Base-by-base conservation (phyloP, 1,140 invertebrate genomes). In the Leptinotarsa undecemlineata region DNA sequence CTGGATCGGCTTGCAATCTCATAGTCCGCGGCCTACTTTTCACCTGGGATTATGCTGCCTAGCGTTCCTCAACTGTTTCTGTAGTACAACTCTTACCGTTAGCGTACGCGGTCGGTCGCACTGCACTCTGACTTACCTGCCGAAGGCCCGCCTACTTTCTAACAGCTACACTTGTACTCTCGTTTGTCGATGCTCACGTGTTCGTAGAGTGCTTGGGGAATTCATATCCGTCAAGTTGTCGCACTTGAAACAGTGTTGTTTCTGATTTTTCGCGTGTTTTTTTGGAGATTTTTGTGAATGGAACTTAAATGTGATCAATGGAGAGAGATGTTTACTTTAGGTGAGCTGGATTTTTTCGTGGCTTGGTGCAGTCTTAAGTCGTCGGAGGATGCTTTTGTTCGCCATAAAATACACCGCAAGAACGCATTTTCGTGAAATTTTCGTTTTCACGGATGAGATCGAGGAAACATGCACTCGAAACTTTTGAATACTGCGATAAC, bases 51-150 rank as follows among this genome's bases (percentile, higher is more conserved):
- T 77, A 76, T 71, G 73, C 48, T 48, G 15, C 26, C 63, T 61
- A 42, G 70, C 72, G 74, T 33, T 76, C 48, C 68, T 68, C 81
- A 83, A 81, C 83, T 82, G 82, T 81, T 81, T 80, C 77, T 81
- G 81, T 84, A 84, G 83, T 84, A 84, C 83, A 80, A 82, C 82
- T 81, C 80, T 78, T 84, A 84, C 83, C 82, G 83, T 84, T 84
- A 84, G 76, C 73, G 79, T 68, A 74, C 72, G 75, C 77, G 78
- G 78, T 80, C 74, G 73, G 47, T 21, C 69, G 48, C 42, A 19
- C 15, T 73, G 72, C 61, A 57, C 68, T 74, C 69, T 71, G 23
- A 47, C 48, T 76, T 76, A 76, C 70, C 72, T 73, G 73, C 60
- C 64, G 72, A 68, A 33, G 51, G 21, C 73, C 47, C 70, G 69